Conservation (phyloP, 2,797 vertebrate genomes). For the Acanthurus tractus region DNA sequence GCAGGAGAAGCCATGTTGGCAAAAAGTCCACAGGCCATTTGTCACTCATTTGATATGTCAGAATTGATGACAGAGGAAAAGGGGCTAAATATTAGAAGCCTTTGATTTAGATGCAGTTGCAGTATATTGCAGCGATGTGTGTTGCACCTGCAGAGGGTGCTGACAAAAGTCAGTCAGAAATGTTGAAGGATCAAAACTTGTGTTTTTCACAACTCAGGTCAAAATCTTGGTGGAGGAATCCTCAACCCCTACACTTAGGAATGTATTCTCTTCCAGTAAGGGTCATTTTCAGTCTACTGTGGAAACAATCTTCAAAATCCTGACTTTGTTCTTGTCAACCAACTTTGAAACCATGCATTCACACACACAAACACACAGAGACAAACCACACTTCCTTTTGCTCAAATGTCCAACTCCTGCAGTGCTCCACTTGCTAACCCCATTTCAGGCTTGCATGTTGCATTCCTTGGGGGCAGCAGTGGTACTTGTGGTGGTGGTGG, state of each 20-base stretch:
- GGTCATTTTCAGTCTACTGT: conserved; percentile 10
- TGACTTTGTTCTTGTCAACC: conserved; percentile 23
- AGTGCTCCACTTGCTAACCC: neutral
- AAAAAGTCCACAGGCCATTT: neutral
- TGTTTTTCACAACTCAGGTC: conserved; percentile 8
- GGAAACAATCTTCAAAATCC: neutral
- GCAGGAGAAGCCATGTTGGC: neutral
- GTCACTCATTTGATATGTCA: neutral
- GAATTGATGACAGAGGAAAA: neutral
- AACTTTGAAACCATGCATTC: conserved; percentile 13
- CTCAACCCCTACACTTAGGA: neutral
- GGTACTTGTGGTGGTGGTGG: conserved; percentile 54
- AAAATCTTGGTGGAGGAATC: conserved; percentile 5
- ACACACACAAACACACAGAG: conserved; percentile 12
- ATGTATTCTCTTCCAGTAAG: conserved; percentile 4
- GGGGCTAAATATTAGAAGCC: conserved; percentile 19
- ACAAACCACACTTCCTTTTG: conserved; percentile 17
- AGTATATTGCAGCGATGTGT: neutral
- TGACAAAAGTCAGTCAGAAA: conserved; percentile 21
- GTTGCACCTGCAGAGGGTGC: conserved; percentile 6
- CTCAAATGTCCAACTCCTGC: neutral
- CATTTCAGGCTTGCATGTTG: conserved; percentile 63
- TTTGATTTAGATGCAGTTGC: conserved; percentile 30
- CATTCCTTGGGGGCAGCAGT: conserved; percentile 56
- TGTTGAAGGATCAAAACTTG: conserved; percentile 3